A percentile compares a stretch with the other conserved stretches of the same genome.
phyloP scores from a whole-genome alignment of 1,140 invertebrate species.

The Goniozus legneri region DNA sequence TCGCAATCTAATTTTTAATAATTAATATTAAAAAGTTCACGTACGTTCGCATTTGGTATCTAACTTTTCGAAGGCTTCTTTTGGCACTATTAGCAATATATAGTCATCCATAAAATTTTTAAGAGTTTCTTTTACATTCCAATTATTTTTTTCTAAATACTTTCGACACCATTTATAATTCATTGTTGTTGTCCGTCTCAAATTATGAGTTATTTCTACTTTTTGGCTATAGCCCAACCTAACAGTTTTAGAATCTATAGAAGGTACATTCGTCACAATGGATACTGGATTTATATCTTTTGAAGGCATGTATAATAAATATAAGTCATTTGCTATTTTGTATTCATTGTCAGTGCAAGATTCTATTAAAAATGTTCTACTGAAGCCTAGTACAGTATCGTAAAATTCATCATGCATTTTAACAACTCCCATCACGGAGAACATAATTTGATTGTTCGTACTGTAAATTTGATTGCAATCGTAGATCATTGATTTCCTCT shows the following conservation, averaged over 20 bases:
- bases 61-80: conserved; percentile 22
- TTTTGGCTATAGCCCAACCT: conserved; percentile 35
- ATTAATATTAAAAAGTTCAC: no score
- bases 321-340: conserved; percentile 46
- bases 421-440: conserved; percentile 39
- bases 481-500: conserved; percentile 30
- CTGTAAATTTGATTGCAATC: conserved; percentile 29
- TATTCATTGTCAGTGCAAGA: conserved; percentile 37
- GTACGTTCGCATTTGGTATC: no score
- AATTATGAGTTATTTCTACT: conserved; percentile 23
- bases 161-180: conserved; percentile 31
- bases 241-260: conserved; percentile 9
- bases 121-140: conserved; percentile 38
- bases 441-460: conserved; percentile 15
- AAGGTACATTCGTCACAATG: conserved; percentile 9
- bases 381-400: conserved; percentile 38
- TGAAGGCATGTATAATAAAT: conserved; percentile 23
- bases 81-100: conserved; percentile 23
- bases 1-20: no score
- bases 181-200: conserved; percentile 32
- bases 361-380: conserved; percentile 39
- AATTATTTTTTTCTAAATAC: conserved; percentile 34
- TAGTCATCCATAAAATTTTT: conserved; percentile 35
- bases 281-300: conserved; percentile 10
- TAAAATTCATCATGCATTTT: conserved; percentile 26